Base-by-base conservation (phyloP, 2,888 invertebrate species). In the Epinotia nisella region DNA sequence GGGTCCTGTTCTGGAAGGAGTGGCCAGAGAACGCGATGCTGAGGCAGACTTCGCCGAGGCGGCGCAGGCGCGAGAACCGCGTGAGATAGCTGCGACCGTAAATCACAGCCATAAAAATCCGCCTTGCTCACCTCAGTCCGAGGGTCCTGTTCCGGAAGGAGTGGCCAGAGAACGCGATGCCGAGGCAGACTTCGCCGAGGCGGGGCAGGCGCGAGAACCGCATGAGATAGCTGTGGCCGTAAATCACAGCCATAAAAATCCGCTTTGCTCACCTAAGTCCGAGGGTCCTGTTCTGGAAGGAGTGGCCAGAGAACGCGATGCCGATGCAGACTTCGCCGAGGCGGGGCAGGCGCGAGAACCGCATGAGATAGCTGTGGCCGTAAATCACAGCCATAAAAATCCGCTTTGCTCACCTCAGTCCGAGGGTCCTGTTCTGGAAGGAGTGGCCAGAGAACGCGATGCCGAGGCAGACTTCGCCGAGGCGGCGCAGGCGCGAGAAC, bases 11-110 rank as follows among this genome's bases (percentile, higher is more conserved):
- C 71, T 88, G 81, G 70, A 94, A 94, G 1, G 93, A 90, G 66
- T 93, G 93, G 9, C 94, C 94, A 0, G 94, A 94, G 80, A 94
- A 94, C 0, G 92, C 92, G 0, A 94, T 88, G 0, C 94, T 94
- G 5, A 94, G 82, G 71, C 94, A 94, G 45, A 94, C 94, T 75
- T 94, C 92, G 3, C 90, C 89, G 2, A 94, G 80, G 0, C 93
- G 83, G 1, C 91, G 82, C 0, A 94, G 84, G 68, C 92, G 82
- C 24, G 93, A 90, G 71, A 93, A 90, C 73, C 84, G 81, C 88
- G 90, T 89, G 69, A 94, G 83, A 75, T 91, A 94, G 49, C 80
- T 85, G 1, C 88, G 84, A 0, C 94, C 93, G 71, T n/a, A n/a
- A 35, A 35, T 9, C 7, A 9, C 9, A 9, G 9, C 9, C n/a